Percentiles rank a stretch among this genome's conserved stretches.
These are phyloP conservation scores for Gambelia wislizenii DNA, from an alignment of 2,797 vertebrate genomes.

Conservation along the genomic window DNA sequence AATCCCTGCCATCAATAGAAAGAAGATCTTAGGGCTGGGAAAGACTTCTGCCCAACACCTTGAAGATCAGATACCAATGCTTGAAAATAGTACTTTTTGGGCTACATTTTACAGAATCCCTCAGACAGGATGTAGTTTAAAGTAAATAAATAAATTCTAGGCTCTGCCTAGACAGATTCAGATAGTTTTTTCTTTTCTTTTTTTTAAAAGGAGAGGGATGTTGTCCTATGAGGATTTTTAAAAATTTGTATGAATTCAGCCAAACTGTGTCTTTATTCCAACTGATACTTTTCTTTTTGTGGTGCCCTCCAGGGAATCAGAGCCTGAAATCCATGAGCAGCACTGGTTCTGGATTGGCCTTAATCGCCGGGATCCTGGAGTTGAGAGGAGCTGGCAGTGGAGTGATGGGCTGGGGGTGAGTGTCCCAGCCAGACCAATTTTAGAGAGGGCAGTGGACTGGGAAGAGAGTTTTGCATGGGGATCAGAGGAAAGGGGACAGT, in stretches of 20 bases:
- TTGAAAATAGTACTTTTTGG: too few species aligned
- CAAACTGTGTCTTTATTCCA: neutral
- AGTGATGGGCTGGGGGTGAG: slow-evolving; percentile 93
- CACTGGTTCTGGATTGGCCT: slow-evolving; percentile 98
- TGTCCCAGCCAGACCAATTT: slow-evolving; percentile 16
- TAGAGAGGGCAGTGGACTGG: neutral
- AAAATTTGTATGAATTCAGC: neutral
- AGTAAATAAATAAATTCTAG: too few species aligned
- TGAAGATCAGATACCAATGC: neutral
- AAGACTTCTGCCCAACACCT: neutral
- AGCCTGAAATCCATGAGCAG: slow-evolving; percentile 92
- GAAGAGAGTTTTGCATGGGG: neutral
- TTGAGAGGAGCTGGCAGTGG: slow-evolving; percentile 92
- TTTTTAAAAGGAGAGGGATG: too few species aligned
- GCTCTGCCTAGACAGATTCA: too few species aligned
- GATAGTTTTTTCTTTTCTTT: too few species aligned
- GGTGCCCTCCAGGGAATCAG: slow-evolving; percentile 71
- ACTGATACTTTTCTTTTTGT: neutral
- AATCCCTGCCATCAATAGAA: neutral
- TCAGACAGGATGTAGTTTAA: too few species aligned
- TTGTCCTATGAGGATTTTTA: too few species aligned
- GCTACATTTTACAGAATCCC: too few species aligned
- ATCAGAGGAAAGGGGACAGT: neutral
- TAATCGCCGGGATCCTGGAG: slow-evolving; percentile 88
- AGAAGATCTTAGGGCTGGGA: neutral